These are phyloP conservation scores for Danio aesculapii DNA, from an alignment of 2,797 vertebrate species.

Conservation along the genomic window DNA sequence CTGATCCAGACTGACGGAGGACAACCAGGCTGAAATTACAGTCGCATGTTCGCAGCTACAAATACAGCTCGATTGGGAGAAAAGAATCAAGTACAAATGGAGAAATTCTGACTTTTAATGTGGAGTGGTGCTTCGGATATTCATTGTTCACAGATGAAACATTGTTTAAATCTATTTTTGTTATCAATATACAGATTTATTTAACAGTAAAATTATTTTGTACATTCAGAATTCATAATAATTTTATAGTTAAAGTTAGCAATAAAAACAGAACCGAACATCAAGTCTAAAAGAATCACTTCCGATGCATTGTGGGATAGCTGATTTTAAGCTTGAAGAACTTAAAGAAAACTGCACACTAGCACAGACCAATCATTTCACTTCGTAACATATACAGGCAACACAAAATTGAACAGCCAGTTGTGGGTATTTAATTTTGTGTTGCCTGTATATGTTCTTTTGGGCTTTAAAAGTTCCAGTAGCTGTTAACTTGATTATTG, in stretches of 20 bases:
- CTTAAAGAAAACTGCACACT: background rate
- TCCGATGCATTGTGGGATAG: conserved; percentile 5
- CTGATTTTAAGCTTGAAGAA: background rate
- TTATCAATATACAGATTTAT: no score
- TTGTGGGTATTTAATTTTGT: no score
- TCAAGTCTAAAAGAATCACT: conserved; percentile 10
- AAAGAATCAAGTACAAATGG: background rate
- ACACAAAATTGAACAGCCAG: no score
- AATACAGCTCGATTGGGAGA: background rate
- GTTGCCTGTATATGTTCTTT: no score
- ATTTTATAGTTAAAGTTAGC: no score
- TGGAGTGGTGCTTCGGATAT: background rate
- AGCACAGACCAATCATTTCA: no score
- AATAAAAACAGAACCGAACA: background rate
- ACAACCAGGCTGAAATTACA: conserved; percentile 38
- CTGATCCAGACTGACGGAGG: conserved; percentile 31
- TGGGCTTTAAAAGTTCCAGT: no score
- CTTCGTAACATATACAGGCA: no score
- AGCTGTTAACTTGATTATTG: no score
- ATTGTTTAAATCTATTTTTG: no score
- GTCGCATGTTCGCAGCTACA: conserved; percentile 25
- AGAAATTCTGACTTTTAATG: background rate
- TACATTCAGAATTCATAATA: no score
- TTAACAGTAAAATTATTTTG: no score
- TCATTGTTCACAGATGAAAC: background rate